These are phyloP conservation scores for Charanyca ferruginea DNA, from an alignment of 2,888 invertebrate species.

Conservation along the genomic window DNA sequence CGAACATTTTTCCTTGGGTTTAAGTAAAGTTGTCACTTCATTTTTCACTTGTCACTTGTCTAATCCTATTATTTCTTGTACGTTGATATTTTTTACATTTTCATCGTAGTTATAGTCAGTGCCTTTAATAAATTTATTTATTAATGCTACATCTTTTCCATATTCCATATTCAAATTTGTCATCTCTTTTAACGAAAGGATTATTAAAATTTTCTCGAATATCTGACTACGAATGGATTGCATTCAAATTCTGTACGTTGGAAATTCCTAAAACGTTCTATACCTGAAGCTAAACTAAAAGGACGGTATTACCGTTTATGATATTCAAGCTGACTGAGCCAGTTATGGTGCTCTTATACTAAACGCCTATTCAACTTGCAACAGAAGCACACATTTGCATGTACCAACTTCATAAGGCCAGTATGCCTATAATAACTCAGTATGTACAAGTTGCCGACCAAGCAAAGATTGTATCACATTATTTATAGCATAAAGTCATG, in stretches of 20 bases:
- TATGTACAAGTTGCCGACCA: constrained; percentile 66
- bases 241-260: constrained; percentile 20
- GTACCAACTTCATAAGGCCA: constrained; percentile 62
- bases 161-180: constrained; percentile 29
- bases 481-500: constrained; percentile 83
- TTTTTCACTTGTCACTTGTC: constrained; percentile 48
- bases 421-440: constrained; percentile 66
- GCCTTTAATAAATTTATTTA: constrained; percentile 27
- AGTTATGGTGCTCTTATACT: constrained; percentile 68
- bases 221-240: constrained; percentile 18
- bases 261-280: constrained; percentile 32
- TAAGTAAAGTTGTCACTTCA: constrained; percentile 57
- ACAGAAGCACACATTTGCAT: constrained; percentile 75
- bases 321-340: constrained; percentile 56
- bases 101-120: constrained; percentile 35
- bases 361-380: constrained; percentile 75
- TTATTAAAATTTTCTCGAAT: constrained; percentile 34
- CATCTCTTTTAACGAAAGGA: constrained; percentile 30
- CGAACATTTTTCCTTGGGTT: constrained; percentile 50
- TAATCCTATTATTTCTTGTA: constrained; percentile 60
- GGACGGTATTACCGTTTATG: constrained; percentile 41
- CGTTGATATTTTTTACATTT: constrained; percentile 46
- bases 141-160: constrained; percentile 27
- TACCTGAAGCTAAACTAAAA: constrained; percentile 23
- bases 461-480: constrained; percentile 81